Evolutionary conservation across 2,797 vertebrate genomes (phyloP).

Genomic region (Eulemur albifrons): DNA sequence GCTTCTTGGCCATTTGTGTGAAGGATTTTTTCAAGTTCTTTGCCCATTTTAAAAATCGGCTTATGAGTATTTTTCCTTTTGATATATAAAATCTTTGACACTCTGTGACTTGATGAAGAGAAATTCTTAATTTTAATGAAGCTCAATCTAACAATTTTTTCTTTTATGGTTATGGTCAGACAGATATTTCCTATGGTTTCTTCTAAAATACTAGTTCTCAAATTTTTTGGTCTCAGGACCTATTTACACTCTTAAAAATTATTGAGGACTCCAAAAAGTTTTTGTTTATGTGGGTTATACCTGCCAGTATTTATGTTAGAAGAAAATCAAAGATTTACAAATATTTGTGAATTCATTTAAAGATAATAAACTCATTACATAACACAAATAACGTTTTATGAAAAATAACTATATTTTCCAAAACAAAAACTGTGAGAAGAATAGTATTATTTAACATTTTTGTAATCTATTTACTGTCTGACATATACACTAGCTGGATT

Average conservation of each 20-base stretch:
- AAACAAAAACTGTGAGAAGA: neutral
- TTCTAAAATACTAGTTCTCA: constrained; percentile 2
- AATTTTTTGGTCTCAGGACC: neutral
- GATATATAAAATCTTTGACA: neutral
- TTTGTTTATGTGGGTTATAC: neutral
- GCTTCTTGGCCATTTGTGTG: neutral
- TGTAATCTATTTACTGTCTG: neutral
- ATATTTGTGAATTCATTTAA: neutral
- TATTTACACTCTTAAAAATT: neutral
- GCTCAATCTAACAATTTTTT: neutral
- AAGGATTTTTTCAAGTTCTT: neutral
- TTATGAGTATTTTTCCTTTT: neutral
- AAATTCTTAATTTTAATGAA: neutral
- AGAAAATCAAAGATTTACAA: neutral
- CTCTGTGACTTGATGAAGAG: neutral
- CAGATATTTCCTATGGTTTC: neutral
- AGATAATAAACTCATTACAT: neutral
- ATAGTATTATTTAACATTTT: neutral
- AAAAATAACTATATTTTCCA: neutral
- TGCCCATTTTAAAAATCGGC: neutral
- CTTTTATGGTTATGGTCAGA: neutral
- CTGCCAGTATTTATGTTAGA: neutral
- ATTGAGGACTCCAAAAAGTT: neutral
- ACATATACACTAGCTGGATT: neutral
- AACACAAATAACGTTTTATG: neutral